Evolutionary conservation across 1,140 invertebrate genomes (phyloP), one percentile per base, ranked within the genome.

Genomic region (Lethrus apterus): DNA sequence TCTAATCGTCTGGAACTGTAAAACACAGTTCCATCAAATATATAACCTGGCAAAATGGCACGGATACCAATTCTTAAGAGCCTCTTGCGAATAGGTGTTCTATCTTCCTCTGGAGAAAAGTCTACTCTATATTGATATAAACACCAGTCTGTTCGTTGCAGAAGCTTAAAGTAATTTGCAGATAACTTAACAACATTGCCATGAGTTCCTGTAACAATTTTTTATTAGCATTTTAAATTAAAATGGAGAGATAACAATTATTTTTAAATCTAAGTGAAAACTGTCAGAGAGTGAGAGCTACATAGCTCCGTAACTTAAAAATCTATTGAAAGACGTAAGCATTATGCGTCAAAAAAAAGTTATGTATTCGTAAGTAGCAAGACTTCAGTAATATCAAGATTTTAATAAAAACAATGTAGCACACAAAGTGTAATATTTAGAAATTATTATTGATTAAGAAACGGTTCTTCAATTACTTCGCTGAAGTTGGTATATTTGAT

Each of bases 121-220:
- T 86, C 81, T 0, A 94, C 89, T 48, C 79, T 74, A 62, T 95
- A 93, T 51, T 92, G 85, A 44, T 80, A 83, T 0, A 94, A 65
- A 21, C 76, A 69, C 85, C 86, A 92, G 30, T 84, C 71, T 0
- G 84, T 78, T 1, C 66, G 69, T 0, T 77, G 74, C 2, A 79
- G 41, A 1, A 93, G 52, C 9, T 72, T 70, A 51, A 89, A 92
- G 49, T 86, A 91, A 63, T 94, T 94, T 0, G 86, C 67, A 1
- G 70, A 46, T 0, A 93, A 48, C 2, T 55, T 56, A 1, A 89
- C 52, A 0, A 50, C 51, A 0, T 18, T 52, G 0, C 86, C 86
- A 14, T 61, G 58, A 0, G 26, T 54, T n/a, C n/a, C n/a, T n/a
- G n/a, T n/a, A n/a, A n/a, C n/a, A n/a, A n/a, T n/a, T n/a, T n/a